Evolutionary conservation across 1,140 invertebrate genomes (phyloP).

Genomic region (Brachionus plicatilis): DNA sequence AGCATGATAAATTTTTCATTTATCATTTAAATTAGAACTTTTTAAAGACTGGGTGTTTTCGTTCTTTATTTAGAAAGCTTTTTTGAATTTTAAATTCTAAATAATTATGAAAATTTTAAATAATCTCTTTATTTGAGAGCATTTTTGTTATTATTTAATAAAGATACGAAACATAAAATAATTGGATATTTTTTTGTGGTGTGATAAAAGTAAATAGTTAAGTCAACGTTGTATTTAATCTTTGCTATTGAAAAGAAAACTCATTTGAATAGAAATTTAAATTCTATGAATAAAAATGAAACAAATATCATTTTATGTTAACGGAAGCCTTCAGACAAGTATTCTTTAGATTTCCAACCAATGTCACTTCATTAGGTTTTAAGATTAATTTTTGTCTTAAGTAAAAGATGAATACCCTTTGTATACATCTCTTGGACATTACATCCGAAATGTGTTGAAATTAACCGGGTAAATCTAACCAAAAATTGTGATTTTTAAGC

Average conservation of each 20-base stretch:
- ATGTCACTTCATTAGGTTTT: background rate
- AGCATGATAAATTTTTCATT: background rate
- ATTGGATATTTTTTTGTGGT: background rate
- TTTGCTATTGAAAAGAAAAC: background rate
- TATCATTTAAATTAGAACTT: background rate
- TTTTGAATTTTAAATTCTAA: background rate
- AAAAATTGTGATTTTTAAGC: too few relatives aligned
- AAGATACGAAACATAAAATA: background rate
- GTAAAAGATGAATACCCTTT: slow-evolving; percentile 11
- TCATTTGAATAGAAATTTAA: background rate
- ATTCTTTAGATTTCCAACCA: background rate
- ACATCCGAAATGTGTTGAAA: slow-evolving; percentile 30
- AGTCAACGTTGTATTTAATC: background rate
- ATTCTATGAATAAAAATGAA: background rate
- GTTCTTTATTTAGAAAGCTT: background rate
- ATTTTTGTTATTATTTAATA: background rate
- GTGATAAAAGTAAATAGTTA: background rate
- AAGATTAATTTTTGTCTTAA: background rate
- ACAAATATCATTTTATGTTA: slow-evolving; percentile 20
- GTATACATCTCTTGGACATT: background rate
- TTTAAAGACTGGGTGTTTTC: background rate
- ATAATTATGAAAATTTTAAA: background rate
- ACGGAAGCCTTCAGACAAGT: background rate
- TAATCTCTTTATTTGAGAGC: background rate
- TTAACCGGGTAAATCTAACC: background rate